These are phyloP conservation scores for Brachynemurus nebulosus DNA, from an alignment of 2,888 invertebrate genomes.

Conservation along the genomic window DNA sequence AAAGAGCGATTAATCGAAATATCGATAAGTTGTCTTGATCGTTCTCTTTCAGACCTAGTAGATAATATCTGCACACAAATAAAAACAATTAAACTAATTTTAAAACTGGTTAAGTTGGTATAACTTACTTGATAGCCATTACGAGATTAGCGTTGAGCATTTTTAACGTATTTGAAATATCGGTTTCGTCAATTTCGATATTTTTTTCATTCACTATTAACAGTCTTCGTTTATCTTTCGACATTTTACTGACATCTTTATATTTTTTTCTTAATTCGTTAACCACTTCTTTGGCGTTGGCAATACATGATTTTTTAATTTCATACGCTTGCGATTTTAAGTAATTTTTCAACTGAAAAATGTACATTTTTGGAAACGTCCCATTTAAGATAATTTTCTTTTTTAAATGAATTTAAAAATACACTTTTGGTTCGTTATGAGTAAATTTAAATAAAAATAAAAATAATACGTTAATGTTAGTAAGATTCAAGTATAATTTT, in stretches of 20 bases:
- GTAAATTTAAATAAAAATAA: too few relatives aligned
- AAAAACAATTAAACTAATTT: conserved; percentile 15
- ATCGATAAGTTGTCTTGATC: conserved; percentile 54
- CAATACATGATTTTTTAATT: conserved; percentile 53
- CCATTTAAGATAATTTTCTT: too few relatives aligned
- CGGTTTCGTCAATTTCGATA: conserved; percentile 51
- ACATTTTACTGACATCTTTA: conserved; percentile 9
- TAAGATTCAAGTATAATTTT: too few relatives aligned
- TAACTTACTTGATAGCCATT: conserved; percentile 51
- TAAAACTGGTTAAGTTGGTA: conserved; percentile 16
- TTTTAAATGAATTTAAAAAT: too few relatives aligned
- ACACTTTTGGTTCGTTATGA: too few relatives aligned
- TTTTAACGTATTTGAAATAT: conserved; percentile 46
- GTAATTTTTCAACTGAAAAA: conserved; percentile 31
- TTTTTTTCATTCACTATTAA: conserved; percentile 42
- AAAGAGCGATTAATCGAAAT: conserved; percentile 72
- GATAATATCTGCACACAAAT: conserved; percentile 50
- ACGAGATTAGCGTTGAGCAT: conserved; percentile 52
- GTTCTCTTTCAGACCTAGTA: conserved; percentile 44
- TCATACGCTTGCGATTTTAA: conserved; percentile 66
- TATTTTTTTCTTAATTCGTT: conserved; percentile 25
- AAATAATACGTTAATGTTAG: too few relatives aligned
- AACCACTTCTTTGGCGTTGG: conserved; percentile 42
- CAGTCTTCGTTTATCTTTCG: conserved; percentile 42
- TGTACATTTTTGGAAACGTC: too few relatives aligned